Base-by-base conservation (phyloP, 2,113 vertebrate species). In the Seriola aureovittata region DNA sequence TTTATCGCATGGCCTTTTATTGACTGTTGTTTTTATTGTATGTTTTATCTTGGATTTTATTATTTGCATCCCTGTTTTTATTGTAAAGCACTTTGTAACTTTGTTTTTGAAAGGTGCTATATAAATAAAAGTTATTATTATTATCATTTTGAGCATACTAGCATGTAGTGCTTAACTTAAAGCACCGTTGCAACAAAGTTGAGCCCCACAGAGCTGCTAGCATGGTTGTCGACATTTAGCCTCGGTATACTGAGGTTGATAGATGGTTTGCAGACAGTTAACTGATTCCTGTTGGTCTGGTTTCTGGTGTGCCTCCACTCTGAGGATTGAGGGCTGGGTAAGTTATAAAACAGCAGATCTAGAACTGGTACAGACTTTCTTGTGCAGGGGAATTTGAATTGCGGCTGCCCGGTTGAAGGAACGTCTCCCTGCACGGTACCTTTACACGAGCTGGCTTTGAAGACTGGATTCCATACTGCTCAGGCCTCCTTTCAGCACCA, bases 311-410 rank as follows among this genome's bases (percentile, higher is more conserved):
- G 1, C 21, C 8, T 72, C 63, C 29, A n/a, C 40, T 50, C 11
- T 9, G 25, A 67, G 25, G 50, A 60, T 4, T 65, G 19, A n/a
- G 13, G 25, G 42, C 25, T 62, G 36, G 50, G 17, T 78, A 19
- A 40, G 16, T 48, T 40, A 52, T 32, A 68, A 14, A 73, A 19
- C 52, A 60, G 44, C 23, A 34, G 57, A 10, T 25, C 21, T 38
- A 34, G 21, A 67, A 36, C 23, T 48, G n/a, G 13, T 50, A 12
- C 69, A 66, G 12, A 29, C 52, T 40, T 38, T 62, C 10, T 44
- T 10, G 40, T 63, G 78, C 75, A 71, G 71, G 66, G 68, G 9
- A 46, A 60, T 60, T 36, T 60, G 19, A 60, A 40, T 73, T 29
- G 36, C 50, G 34, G 25, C 25, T 44, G 29, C 71, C 69, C 44